Conservation (phyloP, 2,797 vertebrate genomes). For the Kryptopterus vitreolus region DNA sequence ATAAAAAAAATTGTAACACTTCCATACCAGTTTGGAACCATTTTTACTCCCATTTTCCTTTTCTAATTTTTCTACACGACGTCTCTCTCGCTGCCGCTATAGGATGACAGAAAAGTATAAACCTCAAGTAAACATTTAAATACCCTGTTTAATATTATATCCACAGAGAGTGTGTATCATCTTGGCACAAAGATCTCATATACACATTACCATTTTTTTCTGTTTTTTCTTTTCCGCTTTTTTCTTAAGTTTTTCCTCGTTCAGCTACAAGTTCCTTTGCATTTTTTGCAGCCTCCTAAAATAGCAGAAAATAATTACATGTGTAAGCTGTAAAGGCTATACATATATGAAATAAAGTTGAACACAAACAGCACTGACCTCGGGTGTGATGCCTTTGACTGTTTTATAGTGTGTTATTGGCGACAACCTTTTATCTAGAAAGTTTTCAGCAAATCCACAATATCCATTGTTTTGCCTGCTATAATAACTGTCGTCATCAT, state of each 20-base stretch:
- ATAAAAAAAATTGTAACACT: background rate
- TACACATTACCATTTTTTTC: constrained; percentile 71
- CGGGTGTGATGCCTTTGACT: constrained; percentile 54
- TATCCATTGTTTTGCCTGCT: constrained; percentile 30
- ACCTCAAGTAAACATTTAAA: background rate
- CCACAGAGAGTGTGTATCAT: background rate
- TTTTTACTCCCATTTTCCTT: constrained; percentile 63
- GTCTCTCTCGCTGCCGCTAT: constrained; percentile 75
- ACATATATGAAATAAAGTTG: background rate
- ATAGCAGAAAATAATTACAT: background rate
- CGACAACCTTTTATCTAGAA: constrained; percentile 15
- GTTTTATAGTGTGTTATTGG: constrained; percentile 35
- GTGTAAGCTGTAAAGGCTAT: background rate
- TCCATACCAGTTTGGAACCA: constrained; percentile 59
- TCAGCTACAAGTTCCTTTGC: constrained; percentile 66
- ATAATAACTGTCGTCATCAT: constrained; percentile 18
- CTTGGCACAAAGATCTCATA: background rate
- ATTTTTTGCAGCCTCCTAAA: constrained; percentile 69
- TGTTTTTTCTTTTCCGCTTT: constrained; percentile 70
- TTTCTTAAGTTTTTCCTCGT: constrained; percentile 64
- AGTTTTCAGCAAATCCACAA: constrained; percentile 43
- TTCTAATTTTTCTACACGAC: constrained; percentile 61
- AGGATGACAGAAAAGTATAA: constrained; percentile 29
- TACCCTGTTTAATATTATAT: no score
- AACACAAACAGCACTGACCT: constrained; percentile 57